A percentile compares a stretch with the other conserved stretches of the same genome.
These are phyloP conservation scores for Macrostomum cliftonense DNA, from an alignment of 2,888 invertebrate genomes.

Conservation along the genomic window DNA sequence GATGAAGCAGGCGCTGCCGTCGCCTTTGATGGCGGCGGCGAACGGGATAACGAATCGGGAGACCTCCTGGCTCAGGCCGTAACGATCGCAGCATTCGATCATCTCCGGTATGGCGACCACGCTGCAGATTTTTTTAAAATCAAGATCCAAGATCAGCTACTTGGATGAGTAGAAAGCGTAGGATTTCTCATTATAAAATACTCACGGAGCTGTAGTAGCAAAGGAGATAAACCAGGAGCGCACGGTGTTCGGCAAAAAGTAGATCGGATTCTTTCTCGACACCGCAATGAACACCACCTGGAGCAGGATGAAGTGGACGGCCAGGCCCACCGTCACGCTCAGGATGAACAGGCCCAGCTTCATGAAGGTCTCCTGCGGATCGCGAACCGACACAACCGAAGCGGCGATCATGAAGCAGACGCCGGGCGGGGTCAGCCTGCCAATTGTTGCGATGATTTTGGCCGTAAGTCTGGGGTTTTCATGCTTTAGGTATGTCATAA, in stretches of 20 bases:
- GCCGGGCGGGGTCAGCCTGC: conserved; percentile 21
- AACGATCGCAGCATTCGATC: conserved; percentile 19
- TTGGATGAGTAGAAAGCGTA: no score
- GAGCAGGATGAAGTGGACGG: conserved; percentile 19
- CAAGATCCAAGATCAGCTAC: not conserved
- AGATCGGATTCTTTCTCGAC: conserved; percentile 20
- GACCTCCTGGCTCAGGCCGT: conserved; percentile 20
- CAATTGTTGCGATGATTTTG: not conserved
- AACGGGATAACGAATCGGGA: conserved; percentile 23
- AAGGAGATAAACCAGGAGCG: conserved; percentile 20
- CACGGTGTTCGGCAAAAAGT: conserved; percentile 16
- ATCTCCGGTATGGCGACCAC: conserved; percentile 27
- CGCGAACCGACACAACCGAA: conserved; percentile 14
- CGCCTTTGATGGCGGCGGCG: conserved; percentile 24
- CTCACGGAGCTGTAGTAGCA: conserved; percentile 24
- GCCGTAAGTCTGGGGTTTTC: no score
- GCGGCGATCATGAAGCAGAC: conserved; percentile 20
- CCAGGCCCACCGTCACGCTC: conserved; percentile 18
- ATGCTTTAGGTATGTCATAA: no score
- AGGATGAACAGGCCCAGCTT: conserved; percentile 18
- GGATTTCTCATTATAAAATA: conserved; percentile 3
- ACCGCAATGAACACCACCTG: conserved; percentile 17
- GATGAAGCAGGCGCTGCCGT: conserved; percentile 24
- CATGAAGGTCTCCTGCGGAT: conserved; percentile 15
- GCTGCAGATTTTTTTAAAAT: conserved; percentile 16